These are phyloP conservation scores for Diaprepes abbreviatus DNA, from an alignment of 2,888 invertebrate species.

Conservation along the genomic window DNA sequence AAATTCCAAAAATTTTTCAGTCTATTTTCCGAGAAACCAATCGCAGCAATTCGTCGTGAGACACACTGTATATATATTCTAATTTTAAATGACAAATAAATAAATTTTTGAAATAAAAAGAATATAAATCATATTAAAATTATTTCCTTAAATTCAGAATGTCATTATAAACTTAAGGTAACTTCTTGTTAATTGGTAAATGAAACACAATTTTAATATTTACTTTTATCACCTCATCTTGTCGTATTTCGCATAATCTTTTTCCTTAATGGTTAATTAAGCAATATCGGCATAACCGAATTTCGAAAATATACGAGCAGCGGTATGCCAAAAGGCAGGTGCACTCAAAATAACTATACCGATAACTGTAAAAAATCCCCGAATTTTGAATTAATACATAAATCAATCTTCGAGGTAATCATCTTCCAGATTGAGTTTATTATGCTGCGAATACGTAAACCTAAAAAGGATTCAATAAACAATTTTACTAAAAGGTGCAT, in stretches of 20 bases:
- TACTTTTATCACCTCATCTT: slow-evolving; percentile 15
- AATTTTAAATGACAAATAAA: no score
- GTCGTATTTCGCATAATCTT: slow-evolving; percentile 4
- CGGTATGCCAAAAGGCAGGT: slow-evolving; percentile 34
- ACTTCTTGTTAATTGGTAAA: slow-evolving; percentile 3
- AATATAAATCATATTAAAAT: no score
- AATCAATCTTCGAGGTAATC: slow-evolving; percentile 41
- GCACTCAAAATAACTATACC: slow-evolving; percentile 29
- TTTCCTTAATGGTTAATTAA: slow-evolving; percentile 26
- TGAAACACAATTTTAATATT: background rate
- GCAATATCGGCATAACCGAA: slow-evolving; percentile 28
- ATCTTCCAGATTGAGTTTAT: slow-evolving; percentile 37
- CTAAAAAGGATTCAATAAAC: slow-evolving; percentile 30
- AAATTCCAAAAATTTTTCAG: no score
- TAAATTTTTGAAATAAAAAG: no score
- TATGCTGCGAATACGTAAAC: slow-evolving; percentile 33
- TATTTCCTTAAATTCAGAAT: no score
- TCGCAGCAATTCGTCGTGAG: no score
- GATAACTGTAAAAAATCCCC: slow-evolving; percentile 42
- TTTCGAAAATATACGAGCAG: slow-evolving; percentile 11
- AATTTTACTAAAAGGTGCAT: slow-evolving; percentile 34
- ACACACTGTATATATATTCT: no score
- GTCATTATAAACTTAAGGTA: no score
- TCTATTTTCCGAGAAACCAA: no score
- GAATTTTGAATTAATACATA: slow-evolving; percentile 45